Evolutionary conservation across 2,888 invertebrate genomes (phyloP), one percentile per base, ranked within the genome.

Genomic region (Xanthostigma xanthostigma): DNA sequence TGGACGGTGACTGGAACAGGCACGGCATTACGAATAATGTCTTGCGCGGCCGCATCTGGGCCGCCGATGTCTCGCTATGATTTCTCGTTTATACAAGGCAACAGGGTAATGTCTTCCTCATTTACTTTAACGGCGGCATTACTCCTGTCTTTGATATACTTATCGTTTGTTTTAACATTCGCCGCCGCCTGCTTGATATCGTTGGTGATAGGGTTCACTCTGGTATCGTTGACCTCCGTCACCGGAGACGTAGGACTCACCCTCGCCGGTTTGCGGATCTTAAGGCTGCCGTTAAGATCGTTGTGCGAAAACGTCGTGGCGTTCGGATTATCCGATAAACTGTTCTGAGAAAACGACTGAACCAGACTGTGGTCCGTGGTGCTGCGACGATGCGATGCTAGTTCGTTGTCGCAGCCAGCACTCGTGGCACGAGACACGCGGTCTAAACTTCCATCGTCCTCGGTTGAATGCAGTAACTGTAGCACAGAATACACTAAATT

Each of bases 391-490:
- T 27, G 27, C 27, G 27, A 27, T 27, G 27, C 6, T 5, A 27
- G 27, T 27, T 27, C 27, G 27, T 27, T 27, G 27, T 27, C 27
- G 27, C 27, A 27, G 27, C 27, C 27, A 27, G 27, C 27, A 27
- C 27, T 27, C 1, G 27, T 27, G 27, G 27, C 27, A 27, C 5
- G 27, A 4, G 64, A 63, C 10, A 59, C 58, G 17, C 63, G 57
- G 8, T 64, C 67, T 38, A 65, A 64, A 56, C 74, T 74, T 48
- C 86, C 81, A 56, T 88, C 88, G 56, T 85, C 85, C 55, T 82
- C 85, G 51, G 86, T 73, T 0, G 86, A 84, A 62, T 87, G 81
- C 49, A 88, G 66, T 35, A 88, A 67, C 82, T 87, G 64, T 9
- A 59, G 59, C 27, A 27, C 27, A 27, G 27, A 27, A 27, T 27